phyloP scores from a whole-genome alignment of 2,113 vertebrate genomes.

The Scytalopus superciliaris region DNA sequence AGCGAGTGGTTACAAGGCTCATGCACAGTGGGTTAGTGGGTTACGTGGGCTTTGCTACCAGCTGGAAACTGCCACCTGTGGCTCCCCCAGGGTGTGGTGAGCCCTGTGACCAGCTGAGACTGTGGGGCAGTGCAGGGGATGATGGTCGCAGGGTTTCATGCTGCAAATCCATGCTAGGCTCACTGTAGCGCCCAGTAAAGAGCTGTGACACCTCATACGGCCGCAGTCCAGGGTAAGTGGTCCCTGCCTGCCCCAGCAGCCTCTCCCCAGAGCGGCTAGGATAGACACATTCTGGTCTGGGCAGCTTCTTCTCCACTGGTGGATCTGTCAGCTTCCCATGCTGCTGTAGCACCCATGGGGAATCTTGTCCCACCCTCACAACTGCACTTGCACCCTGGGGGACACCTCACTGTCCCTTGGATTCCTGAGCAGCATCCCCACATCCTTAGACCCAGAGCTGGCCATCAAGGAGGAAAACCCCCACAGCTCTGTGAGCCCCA shows the following conservation, averaged over 20 bases:
- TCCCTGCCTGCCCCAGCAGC: not conserved
- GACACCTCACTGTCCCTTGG: not conserved
- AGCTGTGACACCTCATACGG: not conserved
- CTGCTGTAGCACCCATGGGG: not conserved
- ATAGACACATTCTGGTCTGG: rapidly evolving
- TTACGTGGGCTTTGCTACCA: not conserved
- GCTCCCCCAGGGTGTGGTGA: not conserved
- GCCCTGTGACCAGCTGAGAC: not conserved
- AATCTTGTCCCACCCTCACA: not conserved
- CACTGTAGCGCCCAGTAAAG: rapidly evolving
- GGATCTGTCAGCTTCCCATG: rapidly evolving
- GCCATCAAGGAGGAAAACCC: not conserved
- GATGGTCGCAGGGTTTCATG: not conserved
- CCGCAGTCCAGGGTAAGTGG: not conserved
- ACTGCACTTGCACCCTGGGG: not conserved
- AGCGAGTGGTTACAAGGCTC: not conserved
- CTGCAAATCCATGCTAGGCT: not conserved
- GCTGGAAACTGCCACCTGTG: not conserved
- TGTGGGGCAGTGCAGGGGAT: not conserved
- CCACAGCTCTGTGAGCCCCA: not conserved
- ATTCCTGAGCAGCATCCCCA: not conserved
- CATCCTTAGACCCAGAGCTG: not conserved
- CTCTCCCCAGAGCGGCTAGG: rapidly evolving
- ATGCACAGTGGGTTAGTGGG: slow-evolving; percentile 46
- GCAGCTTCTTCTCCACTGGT: rapidly evolving